Conservation (phyloP, 37 sponge, comb jelly and placozoan genomes). For the Chondrosia reniformis region DNA sequence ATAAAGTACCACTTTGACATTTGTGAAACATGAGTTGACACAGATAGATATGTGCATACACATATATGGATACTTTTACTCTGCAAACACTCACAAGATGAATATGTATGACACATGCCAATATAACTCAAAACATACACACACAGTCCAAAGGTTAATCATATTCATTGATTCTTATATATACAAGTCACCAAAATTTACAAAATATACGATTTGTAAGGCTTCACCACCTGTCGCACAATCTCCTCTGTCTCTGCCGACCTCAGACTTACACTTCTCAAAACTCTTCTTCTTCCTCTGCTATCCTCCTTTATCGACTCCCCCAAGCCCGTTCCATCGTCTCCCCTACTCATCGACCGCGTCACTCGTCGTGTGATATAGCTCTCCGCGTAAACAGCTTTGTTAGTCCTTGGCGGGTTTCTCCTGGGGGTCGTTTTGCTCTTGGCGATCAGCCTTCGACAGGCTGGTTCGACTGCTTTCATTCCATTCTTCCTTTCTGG, state of each 20-base stretch:
- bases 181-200: no score
- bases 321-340: no score
- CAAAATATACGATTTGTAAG: no score
- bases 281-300: slow-evolving; percentile 58
- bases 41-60: neutral
- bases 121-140: slow-evolving; percentile 1
- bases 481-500: neutral
- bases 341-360: slow-evolving; percentile 37
- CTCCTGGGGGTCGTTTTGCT: slow-evolving; percentile 24
- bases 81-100: no score
- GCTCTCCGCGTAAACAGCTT: neutral
- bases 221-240: no score
- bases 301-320: slow-evolving; percentile 15
- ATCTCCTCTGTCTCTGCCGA: no score
- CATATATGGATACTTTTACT: neutral
- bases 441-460: slow-evolving; percentile 10
- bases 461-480: neutral
- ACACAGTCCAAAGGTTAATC: no score
- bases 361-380: slow-evolving; percentile 18
- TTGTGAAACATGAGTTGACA: no score
- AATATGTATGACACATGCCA: neutral
- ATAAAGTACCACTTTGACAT: no score
- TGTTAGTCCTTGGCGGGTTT: slow-evolving; percentile 41
- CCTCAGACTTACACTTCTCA: slow-evolving; percentile 27
- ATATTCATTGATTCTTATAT: no score